phyloP scores from a whole-genome alignment of 53 echinoderm and acorn worm genomes.

The Arbacia lixula region DNA sequence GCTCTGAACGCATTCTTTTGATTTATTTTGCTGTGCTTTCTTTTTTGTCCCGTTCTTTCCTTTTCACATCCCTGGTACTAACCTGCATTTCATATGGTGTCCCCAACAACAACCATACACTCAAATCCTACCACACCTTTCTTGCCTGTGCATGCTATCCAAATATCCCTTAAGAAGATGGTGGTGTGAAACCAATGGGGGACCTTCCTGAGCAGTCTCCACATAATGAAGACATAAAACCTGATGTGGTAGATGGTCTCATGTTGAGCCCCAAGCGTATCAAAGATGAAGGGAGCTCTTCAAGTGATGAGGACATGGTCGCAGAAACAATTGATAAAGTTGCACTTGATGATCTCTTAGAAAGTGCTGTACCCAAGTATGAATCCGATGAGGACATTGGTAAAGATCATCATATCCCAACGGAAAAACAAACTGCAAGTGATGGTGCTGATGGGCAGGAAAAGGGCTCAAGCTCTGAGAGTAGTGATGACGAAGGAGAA shows the following conservation, averaged over 20 bases:
- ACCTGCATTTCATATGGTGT: conserved; percentile 15
- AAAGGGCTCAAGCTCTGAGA: too few species aligned
- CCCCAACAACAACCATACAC: neutral
- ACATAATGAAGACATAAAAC: too few species aligned
- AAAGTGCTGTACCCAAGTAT: conserved; percentile 17
- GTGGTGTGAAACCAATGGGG: too few species aligned
- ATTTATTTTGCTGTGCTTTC: conserved; percentile 37
- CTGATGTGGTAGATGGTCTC: too few species aligned
- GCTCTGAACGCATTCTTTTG: conserved; percentile 11
- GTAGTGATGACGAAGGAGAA: neutral
- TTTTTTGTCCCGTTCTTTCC: conserved; percentile 34
- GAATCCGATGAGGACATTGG: conserved; percentile 28
- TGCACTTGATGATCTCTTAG: conserved; percentile 16
- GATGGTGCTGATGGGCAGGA: too few species aligned
- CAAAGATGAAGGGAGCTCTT: conserved; percentile 19
- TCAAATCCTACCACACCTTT: too few species aligned
- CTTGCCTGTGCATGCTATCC: conserved; percentile 50
- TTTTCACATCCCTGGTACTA: conserved; percentile 9
- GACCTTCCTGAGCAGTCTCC: too few species aligned
- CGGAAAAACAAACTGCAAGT: too few species aligned
- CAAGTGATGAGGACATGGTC: conserved; percentile 17
- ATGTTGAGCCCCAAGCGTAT: too few species aligned
- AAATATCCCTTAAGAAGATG: conserved; percentile 21
- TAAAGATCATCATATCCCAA: too few species aligned
- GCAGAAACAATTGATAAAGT: neutral